These are phyloP conservation scores for Neodiprion pinetum DNA, from an alignment of 1,140 invertebrate genomes.

Conservation along the genomic window DNA sequence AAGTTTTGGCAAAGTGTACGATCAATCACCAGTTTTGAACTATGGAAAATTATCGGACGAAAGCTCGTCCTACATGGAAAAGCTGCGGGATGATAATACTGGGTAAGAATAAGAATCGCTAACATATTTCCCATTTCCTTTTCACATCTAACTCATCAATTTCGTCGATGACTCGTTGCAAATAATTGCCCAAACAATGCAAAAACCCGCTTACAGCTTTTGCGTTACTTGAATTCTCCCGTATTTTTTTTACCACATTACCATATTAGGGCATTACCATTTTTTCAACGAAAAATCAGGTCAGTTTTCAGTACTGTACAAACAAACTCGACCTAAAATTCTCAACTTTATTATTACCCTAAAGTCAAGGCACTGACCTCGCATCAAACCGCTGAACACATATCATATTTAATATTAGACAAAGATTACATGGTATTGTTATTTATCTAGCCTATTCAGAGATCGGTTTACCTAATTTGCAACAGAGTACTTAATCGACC, in stretches of 20 bases:
- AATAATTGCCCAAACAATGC: too few species aligned
- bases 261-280: conserved; percentile 54
- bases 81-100: conserved; percentile 50
- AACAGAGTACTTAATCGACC: neutral
- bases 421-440: too few species aligned
- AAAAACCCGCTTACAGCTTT: too few species aligned
- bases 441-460: too few species aligned
- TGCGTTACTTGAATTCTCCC: neutral
- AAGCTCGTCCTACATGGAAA: conserved; percentile 49
- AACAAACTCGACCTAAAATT: neutral
- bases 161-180: neutral
- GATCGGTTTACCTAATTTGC: too few species aligned
- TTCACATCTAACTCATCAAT: neutral
- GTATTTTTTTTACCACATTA: conserved; percentile 29
- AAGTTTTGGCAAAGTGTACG: conserved; percentile 62
- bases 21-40: conserved; percentile 53
- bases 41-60: conserved; percentile 53
- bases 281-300: conserved; percentile 28
- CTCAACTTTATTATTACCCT: neutral
- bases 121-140: neutral
- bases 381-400: too few species aligned
- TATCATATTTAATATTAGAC: too few species aligned
- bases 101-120: conserved; percentile 42
- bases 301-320: neutral
- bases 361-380: neutral